These are phyloP conservation scores for Plumapathes pennacea DNA, from an alignment of 92 coral and sea anemone genomes.

Conservation along the genomic window DNA sequence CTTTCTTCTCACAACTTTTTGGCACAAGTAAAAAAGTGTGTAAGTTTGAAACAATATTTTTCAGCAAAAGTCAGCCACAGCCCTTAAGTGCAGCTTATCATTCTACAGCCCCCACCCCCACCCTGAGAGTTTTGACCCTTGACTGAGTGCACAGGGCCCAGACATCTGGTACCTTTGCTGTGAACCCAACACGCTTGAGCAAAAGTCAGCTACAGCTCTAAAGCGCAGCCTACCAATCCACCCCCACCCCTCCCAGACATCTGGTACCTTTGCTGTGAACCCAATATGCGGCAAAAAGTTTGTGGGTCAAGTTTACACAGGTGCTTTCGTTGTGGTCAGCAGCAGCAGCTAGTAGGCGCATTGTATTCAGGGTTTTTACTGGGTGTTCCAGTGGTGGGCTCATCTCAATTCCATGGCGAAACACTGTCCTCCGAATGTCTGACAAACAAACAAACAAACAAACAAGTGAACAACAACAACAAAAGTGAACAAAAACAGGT, in stretches of 20 bases:
- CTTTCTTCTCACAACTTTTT: too few species aligned
- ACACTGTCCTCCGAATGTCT: constrained; percentile 75
- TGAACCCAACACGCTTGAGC: too few species aligned
- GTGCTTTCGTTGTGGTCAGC: constrained; percentile 43
- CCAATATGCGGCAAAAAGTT: constrained; percentile 81
- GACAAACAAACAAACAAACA: not conserved
- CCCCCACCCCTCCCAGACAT: not conserved
- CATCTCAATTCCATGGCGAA: constrained; percentile 59
- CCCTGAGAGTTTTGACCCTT: too few species aligned
- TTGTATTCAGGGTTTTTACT: constrained; percentile 66
- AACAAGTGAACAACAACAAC: too few species aligned
- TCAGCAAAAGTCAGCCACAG: too few species aligned
- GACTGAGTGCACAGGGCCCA: too few species aligned
- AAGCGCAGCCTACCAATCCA: not conserved
- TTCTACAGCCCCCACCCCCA: too few species aligned
- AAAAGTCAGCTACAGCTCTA: not conserved
- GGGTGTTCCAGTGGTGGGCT: constrained; percentile 76
- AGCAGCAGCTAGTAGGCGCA: constrained; percentile 97
- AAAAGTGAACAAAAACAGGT: too few species aligned
- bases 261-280: constrained; percentile 70
- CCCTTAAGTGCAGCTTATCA: too few species aligned
- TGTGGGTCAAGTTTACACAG: constrained; percentile 72
- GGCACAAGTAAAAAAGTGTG: too few species aligned
- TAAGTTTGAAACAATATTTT: too few species aligned
- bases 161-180: too few species aligned